These are phyloP conservation scores for Mamestra brassicae DNA, from an alignment of 2,888 invertebrate genomes.

Conservation along the genomic window DNA sequence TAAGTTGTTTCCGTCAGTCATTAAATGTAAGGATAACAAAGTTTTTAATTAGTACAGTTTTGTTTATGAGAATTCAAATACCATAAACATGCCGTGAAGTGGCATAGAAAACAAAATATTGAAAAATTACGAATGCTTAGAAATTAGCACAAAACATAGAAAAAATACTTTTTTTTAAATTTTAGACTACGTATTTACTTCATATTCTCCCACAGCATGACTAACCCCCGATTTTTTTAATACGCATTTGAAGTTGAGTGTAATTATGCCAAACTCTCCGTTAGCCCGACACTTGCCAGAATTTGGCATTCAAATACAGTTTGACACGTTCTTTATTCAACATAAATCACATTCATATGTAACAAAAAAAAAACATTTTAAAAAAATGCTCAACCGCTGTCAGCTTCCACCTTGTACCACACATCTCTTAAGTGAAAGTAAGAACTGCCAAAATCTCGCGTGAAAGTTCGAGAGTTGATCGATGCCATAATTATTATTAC, in stretches of 20 bases:
- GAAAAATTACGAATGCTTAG: not conserved
- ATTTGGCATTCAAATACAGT: too few relatives aligned
- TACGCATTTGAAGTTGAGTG: too few relatives aligned
- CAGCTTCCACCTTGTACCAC: conserved; percentile 62
- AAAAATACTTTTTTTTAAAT: too few relatives aligned
- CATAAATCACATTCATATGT: not conserved
- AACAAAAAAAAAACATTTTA: not conserved
- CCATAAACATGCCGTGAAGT: too few relatives aligned
- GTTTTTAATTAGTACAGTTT: not conserved
- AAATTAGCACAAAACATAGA: too few relatives aligned
- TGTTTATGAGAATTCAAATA: not conserved
- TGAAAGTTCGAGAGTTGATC: conserved; percentile 90
- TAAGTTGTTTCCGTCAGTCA: conserved; percentile 7
- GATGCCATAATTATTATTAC: conserved; percentile 90
- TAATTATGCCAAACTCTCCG: too few relatives aligned
- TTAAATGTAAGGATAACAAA: not conserved
- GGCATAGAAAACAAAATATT: too few relatives aligned
- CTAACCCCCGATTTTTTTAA: too few relatives aligned
- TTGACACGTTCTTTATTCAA: too few relatives aligned
- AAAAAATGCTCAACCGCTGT: conserved; percentile 34
- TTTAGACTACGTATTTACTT: too few relatives aligned
- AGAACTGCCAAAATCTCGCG: conserved; percentile 88
- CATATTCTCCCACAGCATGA: too few relatives aligned
- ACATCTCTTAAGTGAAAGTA: conserved; percentile 83
- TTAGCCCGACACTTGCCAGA: too few relatives aligned